Evolutionary conservation across 2,888 invertebrate genomes (phyloP), one percentile per base, ranked within the genome.

Genomic region (Theretra japonica): DNA sequence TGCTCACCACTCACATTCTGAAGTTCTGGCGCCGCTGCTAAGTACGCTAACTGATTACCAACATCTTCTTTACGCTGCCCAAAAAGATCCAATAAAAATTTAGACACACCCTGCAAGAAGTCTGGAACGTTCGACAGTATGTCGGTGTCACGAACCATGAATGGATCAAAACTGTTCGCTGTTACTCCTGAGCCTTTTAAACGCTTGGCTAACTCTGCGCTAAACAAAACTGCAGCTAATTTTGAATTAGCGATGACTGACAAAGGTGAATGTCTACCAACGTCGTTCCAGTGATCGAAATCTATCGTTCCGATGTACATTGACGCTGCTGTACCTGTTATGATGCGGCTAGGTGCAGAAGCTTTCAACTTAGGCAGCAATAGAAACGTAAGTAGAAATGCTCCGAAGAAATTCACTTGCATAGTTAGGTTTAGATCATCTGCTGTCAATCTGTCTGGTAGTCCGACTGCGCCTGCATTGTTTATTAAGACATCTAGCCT

Each of bases 331-430:
- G 96, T 94, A n/a, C 96, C 94, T 80, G 95, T 96, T 15, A 97
- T 88, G 41, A 97, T 95, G 75, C 96, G 91, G 74, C 96, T 95
- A 1, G 95, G 95, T 0, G 94, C 88, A 1, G 95, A 95, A 3
- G 82, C 77, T 85, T 95, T 95, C 23, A 96, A 80, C 77, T 92
- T 76, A 73, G 93, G 93, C 76, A 93, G 84, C 73, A 97, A 90
- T 73, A 97, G 91, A 85, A 96, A 96, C 0, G 97, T 97, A 56
- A 97, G 92, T 58, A 97, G 89, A 83, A 97, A 97, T 0, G 96
- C 95, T 11, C 96, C 97, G 80, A 97, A 96, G 83, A 96, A 96
- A 84, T 97, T 97, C 69, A 96, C 95, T 82, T 96, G 96, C 95
- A 96, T 96, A 1, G 95, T 95, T 2, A 94, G 84, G 76, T 96